Evolutionary conservation across 2,797 vertebrate species (phyloP), one percentile per base, ranked within the genome.

Genomic region (Siniperca obscura): DNA sequence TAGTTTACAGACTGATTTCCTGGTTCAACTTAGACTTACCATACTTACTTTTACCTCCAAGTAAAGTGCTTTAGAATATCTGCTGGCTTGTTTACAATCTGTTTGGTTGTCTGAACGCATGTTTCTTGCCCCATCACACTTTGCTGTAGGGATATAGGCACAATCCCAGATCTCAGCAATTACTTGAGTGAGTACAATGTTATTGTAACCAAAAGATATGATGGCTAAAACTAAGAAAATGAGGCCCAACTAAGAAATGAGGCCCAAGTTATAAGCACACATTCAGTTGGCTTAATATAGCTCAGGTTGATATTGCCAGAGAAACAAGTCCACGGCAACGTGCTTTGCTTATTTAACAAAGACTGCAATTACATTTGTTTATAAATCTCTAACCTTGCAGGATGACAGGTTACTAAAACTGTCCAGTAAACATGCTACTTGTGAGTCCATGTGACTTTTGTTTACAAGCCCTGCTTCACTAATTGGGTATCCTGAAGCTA

Each of bases 361-460:
- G 70, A 25, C 91, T 88, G 76, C 73, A 89, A 82, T 90, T 85
- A 78, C 38, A 40, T 76, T 86, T 85, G 74, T 91, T 87, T 85
- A 68, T 83, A 81, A 79, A 34, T 52, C 70, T 57, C 56, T 11
- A 56, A 60, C 48, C 22, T 36, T 19, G 56, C 81, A 70, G 78
- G 84, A 91, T 90, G 83, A 88, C 84, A 77, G 80, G 85, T 92
- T 88, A 46, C 78, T 82, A 81, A 88, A 92, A 84, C 56, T 48
- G 85, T 62, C 50, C 44, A 3, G 72, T 92, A 90, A 91, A 93
- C 89, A 87, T 4, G 71, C 82, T 48, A 36, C 81, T 78, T 75
- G 80, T 88, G 90, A 61, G 78, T 86, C 81, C 81, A 70, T 72
- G 81, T 72, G 86, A 82, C 59, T 70, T 86, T 66, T 84, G 85